A percentile compares a stretch with the other conserved stretches of the same genome.
phyloP scores from a whole-genome alignment of 2,797 vertebrate genomes.

The Choloepus didactylus region DNA sequence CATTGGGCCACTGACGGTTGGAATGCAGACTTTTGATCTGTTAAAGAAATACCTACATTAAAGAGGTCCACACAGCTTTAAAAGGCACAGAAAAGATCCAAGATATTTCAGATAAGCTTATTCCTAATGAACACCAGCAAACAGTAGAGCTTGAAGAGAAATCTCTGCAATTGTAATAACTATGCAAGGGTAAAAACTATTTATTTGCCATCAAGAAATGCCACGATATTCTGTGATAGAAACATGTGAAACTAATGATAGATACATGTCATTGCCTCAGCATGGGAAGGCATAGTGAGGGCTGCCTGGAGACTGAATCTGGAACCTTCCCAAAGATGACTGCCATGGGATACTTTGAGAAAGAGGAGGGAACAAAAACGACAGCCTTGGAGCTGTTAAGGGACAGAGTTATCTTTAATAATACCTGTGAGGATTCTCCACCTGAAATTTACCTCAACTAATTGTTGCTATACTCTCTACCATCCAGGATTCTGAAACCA shows the following conservation, averaged over 20 bases:
- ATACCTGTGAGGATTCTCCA: not conserved
- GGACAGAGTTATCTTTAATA: not conserved
- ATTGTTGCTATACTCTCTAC: fast-evolving
- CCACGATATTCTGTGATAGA: not conserved
- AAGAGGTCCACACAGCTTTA: not conserved
- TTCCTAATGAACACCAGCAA: not conserved
- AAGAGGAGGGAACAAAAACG: not conserved
- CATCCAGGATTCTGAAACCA: not conserved
- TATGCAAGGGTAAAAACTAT: not conserved
- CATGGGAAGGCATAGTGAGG: fast-evolving
- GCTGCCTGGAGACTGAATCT: not conserved
- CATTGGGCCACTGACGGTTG: fast-evolving
- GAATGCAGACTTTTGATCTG: not conserved
- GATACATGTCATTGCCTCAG: not conserved
- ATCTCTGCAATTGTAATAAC: not conserved
- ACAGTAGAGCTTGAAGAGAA: not conserved
- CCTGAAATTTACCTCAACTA: fast-evolving
- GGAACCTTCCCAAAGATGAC: not conserved
- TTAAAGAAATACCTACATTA: not conserved
- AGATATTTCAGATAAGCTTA: not conserved
- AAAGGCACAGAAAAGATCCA: not conserved
- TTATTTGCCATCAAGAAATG: not conserved
- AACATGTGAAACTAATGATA: fast-evolving
- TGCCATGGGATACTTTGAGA: not conserved
- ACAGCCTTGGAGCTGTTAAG: not conserved